Percentiles rank a stretch among this genome's conserved stretches.
phyloP scores from a whole-genome alignment of 30 jellyfish, hydroid and myxozoan genomes.

The Morbakka virulenta region DNA sequence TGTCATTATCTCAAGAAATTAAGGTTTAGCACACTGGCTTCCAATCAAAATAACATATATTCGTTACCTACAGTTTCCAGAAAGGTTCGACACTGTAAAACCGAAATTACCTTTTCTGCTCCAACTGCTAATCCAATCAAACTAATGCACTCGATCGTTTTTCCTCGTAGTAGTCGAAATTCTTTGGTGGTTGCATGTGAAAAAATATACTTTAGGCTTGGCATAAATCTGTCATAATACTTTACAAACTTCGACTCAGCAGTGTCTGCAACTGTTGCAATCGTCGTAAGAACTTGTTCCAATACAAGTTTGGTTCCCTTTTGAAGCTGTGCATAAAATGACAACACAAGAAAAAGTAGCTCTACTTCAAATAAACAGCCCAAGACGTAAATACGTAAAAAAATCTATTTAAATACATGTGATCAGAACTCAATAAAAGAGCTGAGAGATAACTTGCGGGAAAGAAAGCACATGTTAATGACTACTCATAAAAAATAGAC shows the following conservation, averaged over 20 bases:
- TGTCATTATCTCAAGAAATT: too few relatives aligned
- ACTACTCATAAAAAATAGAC: too few relatives aligned
- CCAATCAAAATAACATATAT: too few relatives aligned
- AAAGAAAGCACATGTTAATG: too few relatives aligned
- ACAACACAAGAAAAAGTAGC: background rate
- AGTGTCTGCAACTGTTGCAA: slow-evolving; percentile 99
- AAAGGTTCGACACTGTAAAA: too few relatives aligned
- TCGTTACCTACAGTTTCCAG: too few relatives aligned
- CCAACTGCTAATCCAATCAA: slow-evolving; percentile 99
- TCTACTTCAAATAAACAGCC: background rate
- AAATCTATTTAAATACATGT: background rate
- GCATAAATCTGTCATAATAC: slow-evolving; percentile 96
- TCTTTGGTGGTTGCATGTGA: slow-evolving; percentile 91
- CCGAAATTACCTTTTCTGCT: slow-evolving; percentile 90
- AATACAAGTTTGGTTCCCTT: slow-evolving; percentile 83
- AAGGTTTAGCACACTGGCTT: too few relatives aligned
- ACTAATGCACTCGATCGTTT: slow-evolving; percentile 97
- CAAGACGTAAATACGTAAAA: background rate
- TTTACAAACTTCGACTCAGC: slow-evolving; percentile 93
- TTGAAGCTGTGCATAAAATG: slow-evolving; percentile 77
- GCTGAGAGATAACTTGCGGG: too few relatives aligned
- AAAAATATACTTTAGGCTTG: slow-evolving; percentile 83
- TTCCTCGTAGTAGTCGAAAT: slow-evolving; percentile 89
- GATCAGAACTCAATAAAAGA: too few relatives aligned
- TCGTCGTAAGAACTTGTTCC: slow-evolving; percentile 92